A percentile compares a stretch with the other conserved stretches of the same genome.
Evolutionary conservation across 2,888 invertebrate genomes (phyloP).

Genomic region (Abrostola tripartita): DNA sequence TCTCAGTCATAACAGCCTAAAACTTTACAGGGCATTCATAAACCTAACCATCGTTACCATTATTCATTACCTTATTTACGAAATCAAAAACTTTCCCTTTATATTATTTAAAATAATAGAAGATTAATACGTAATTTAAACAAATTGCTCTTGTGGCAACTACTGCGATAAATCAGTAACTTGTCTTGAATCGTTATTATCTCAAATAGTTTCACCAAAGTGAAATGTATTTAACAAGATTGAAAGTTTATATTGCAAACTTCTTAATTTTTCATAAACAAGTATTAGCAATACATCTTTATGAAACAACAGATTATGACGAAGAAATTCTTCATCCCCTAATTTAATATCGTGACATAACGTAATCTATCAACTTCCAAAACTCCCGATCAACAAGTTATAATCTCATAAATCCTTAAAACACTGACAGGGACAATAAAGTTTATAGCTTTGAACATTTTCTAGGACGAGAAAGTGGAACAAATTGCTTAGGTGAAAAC

Average conservation of each 20-base stretch:
- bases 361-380: conserved; percentile 59
- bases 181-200: conserved; percentile 7
- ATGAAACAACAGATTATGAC: conserved; percentile 30
- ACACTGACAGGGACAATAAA: conserved; percentile 63
- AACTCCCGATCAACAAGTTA: conserved; percentile 59
- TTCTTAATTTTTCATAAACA: conserved; percentile 11
- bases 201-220: conserved; percentile 3
- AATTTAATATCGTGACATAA: conserved; percentile 47
- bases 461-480: conserved; percentile 66
- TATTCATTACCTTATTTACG: no score
- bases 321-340: conserved; percentile 15
- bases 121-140: conserved; percentile 3
- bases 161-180: conserved; percentile 3
- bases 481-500: conserved; percentile 75
- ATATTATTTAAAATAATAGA: no score
- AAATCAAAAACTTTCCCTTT: no score
- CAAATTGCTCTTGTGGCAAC: neutral
- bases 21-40: no score
- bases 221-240: conserved; percentile 12
- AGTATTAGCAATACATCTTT: conserved; percentile 16
- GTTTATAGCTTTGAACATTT: conserved; percentile 65
- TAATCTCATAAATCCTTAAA: conserved; percentile 62
- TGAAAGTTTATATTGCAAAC: conserved; percentile 12
- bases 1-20: no score
- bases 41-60: no score